Conservation (phyloP, 64 coral and sea anemone species). For the Actinia tenebrosa region DNA sequence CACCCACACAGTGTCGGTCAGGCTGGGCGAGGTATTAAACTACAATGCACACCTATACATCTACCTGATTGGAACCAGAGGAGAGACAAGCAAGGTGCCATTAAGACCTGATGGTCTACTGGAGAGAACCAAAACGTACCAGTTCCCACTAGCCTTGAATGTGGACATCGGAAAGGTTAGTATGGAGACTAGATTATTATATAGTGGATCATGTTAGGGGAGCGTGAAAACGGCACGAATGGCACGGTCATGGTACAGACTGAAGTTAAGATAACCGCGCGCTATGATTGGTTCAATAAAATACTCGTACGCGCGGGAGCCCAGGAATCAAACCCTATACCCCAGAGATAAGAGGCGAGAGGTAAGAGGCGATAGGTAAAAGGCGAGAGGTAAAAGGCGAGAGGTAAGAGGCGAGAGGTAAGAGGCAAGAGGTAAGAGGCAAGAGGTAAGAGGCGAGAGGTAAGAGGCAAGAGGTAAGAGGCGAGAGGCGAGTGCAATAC, state of each 20-base stretch:
- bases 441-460: no score
- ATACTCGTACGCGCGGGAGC: background rate
- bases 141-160: conserved; percentile 58
- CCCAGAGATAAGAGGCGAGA: no score
- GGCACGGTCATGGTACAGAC: no score
- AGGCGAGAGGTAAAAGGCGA: no score
- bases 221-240: background rate
- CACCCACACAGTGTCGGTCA: conserved; percentile 58
- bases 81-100: conserved; percentile 57
- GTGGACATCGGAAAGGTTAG: conserved; percentile 63
- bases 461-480: no score
- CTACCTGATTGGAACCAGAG: conserved; percentile 46
- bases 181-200: background rate
- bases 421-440: no score
- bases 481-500: no score
- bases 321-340: no score
- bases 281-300: no score
- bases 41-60: conserved; percentile 48
- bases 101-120: conserved; percentile 44
- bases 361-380: no score
- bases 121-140: conserved; percentile 55
- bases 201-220: background rate
- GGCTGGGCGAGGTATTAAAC: conserved; percentile 52
- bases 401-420: no score
- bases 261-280: no score